Conservation (phyloP, 2,888 invertebrate genomes). For the Pimpla rufipes region DNA sequence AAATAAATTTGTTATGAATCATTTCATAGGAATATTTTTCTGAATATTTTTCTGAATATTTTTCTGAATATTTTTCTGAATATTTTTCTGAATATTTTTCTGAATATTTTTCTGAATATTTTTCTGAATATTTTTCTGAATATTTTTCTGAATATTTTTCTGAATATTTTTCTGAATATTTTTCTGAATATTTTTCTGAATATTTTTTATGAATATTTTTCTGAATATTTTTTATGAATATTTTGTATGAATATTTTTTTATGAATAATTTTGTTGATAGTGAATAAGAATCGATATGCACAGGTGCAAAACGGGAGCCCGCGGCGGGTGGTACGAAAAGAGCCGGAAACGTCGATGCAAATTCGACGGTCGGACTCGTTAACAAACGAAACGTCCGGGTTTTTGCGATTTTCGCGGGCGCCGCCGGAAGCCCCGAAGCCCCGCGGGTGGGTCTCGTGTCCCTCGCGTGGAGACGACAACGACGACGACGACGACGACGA, state of each 20-base stretch:
- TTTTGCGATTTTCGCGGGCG: conserved; percentile 68
- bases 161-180: not conserved
- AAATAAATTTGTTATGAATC: too few species aligned
- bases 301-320: not conserved
- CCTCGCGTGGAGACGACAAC: conserved; percentile 57
- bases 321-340: not conserved
- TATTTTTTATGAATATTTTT: not conserved
- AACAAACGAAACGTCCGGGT: conserved; percentile 70
- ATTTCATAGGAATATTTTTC: too few species aligned
- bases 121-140: too few species aligned
- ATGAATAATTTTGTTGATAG: not conserved
- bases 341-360: conserved; percentile 43
- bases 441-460: conserved; percentile 31
- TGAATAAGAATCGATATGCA: conserved; percentile 7
- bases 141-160: not conserved
- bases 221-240: too few species aligned
- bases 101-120: too few species aligned
- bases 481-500: conserved; percentile 45
- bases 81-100: too few species aligned
- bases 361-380: conserved; percentile 68
- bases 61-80: too few species aligned
- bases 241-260: not conserved
- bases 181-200: not conserved
- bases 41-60: too few species aligned
- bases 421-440: conserved; percentile 58